These are phyloP conservation scores for Drosophila ercepeae DNA, from an alignment of 1,140 invertebrate genomes.

Conservation along the genomic window DNA sequence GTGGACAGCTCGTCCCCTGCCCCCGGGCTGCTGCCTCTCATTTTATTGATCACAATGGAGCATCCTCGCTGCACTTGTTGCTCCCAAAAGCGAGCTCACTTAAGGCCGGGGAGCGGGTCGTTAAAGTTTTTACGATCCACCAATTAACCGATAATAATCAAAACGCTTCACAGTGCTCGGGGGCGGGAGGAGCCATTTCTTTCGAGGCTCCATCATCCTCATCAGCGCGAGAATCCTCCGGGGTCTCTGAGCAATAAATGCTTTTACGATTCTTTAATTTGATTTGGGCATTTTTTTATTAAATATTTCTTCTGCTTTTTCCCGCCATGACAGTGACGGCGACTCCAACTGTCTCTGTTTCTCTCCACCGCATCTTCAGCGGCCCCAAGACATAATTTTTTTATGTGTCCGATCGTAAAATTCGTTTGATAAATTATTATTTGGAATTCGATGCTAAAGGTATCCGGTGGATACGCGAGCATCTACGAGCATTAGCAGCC, in stretches of 20 bases:
- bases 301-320: constrained; percentile 46
- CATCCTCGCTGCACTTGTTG: constrained; percentile 51
- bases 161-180: constrained; percentile 61
- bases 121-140: constrained; percentile 78
- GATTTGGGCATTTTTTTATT: constrained; percentile 74
- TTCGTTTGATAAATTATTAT: constrained; percentile 80
- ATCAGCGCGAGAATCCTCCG: constrained; percentile 10
- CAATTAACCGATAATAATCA: constrained; percentile 83
- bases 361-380: constrained; percentile 21
- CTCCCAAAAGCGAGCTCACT: constrained; percentile 40
- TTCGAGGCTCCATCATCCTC: constrained; percentile 22
- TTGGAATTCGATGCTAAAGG: constrained; percentile 58
- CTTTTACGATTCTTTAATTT: constrained; percentile 83
- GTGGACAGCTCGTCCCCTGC: constrained; percentile 11
- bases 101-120: constrained; percentile 45
- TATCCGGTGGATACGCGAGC: constrained; percentile 29
- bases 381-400: constrained; percentile 65
- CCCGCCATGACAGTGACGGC: constrained; percentile 24
- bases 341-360: constrained; percentile 28
- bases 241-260: constrained; percentile 66
- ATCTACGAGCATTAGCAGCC: constrained; percentile 1
- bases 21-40: constrained; percentile 5
- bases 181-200: constrained; percentile 22
- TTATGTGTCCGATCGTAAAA: constrained; percentile 75
- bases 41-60: constrained; percentile 39